A percentile compares a stretch with the other conserved stretches of the same genome.
Evolutionary conservation across 1,140 invertebrate genomes (phyloP).

Genomic region (Philopotamus ludificatus): DNA sequence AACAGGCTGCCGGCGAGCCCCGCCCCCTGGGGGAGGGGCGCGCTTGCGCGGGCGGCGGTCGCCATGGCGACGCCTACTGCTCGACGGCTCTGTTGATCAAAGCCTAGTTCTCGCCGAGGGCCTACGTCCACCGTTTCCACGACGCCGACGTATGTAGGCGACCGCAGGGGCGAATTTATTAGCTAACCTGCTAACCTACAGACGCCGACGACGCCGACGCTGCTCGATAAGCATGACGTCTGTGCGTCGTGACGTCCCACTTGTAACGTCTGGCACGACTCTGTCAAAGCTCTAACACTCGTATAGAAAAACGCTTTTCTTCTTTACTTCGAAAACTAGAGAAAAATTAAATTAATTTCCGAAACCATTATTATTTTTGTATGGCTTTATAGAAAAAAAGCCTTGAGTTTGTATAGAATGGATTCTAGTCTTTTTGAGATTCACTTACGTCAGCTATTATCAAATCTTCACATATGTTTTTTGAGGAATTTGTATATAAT

Average conservation of each 20-base stretch:
- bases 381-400: no score
- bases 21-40: slow-evolving; percentile 39
- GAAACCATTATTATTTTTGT: no score
- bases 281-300: no score
- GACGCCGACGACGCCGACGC: neutral
- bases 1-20: slow-evolving; percentile 54
- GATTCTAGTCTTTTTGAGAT: no score
- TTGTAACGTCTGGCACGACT: no score
- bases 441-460: no score
- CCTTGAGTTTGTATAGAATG: no score
- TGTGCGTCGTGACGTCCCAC: neutral
- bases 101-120: slow-evolving; percentile 6
- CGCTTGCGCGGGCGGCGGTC: slow-evolving; percentile 49
- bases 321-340: no score
- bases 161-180: slow-evolving; percentile 19
- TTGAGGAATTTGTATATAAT: no score
- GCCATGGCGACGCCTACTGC: slow-evolving; percentile 53
- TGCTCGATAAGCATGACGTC: neutral
- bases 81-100: slow-evolving; percentile 34
- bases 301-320: no score
- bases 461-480: no score
- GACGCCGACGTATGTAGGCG: slow-evolving; percentile 13
- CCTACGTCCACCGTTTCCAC: slow-evolving; percentile 14
- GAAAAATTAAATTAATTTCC: no score
- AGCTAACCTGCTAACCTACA: slow-evolving; percentile 33